A percentile compares a stretch with the other conserved stretches of the same genome.
These are phyloP conservation scores for Vimba vimba DNA, from an alignment of 2,113 vertebrate species.

Conservation along the genomic window DNA sequence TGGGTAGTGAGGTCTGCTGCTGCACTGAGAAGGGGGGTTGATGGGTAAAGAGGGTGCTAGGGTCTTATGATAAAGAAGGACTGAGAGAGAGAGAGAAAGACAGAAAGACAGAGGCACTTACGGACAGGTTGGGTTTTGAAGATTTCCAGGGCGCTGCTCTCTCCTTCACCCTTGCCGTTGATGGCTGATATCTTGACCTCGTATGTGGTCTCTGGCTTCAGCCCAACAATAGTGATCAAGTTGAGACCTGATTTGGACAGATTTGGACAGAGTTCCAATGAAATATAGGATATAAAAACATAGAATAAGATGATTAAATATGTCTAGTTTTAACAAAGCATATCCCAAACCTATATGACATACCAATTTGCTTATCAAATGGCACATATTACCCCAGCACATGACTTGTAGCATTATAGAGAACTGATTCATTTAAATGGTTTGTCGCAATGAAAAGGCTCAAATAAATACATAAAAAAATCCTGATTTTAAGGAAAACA, in stretches of 20 bases:
- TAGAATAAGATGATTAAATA: background rate
- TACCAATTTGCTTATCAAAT: background rate
- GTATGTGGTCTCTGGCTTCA: slow-evolving; percentile 90
- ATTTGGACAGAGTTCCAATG: slow-evolving; percentile 4
- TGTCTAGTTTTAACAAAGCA: slow-evolving; percentile 7
- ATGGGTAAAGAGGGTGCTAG: slow-evolving; percentile 30
- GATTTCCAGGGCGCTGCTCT: slow-evolving; percentile 77
- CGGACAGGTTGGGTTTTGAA: slow-evolving; percentile 96
- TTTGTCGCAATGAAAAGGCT: background rate
- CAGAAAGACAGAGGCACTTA: slow-evolving; percentile 80
- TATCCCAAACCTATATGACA: background rate
- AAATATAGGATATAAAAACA: slow-evolving; percentile 5
- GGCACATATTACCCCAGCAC: background rate
- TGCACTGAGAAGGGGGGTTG: slow-evolving; percentile 53
- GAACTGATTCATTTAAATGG: background rate
- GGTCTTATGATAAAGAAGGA: slow-evolving; percentile 51
- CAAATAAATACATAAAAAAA: background rate
- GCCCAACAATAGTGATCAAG: slow-evolving; percentile 82
- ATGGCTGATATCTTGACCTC: slow-evolving; percentile 88
- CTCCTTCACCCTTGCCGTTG: slow-evolving; percentile 94
- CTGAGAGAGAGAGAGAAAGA: slow-evolving; percentile 12
- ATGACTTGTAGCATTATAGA: background rate
- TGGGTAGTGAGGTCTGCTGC: slow-evolving; percentile 44
- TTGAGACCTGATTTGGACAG: slow-evolving; percentile 64
- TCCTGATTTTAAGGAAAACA: background rate